Conservation (phyloP, 2,797 vertebrate species). For the Rousettus madagascariensis region DNA sequence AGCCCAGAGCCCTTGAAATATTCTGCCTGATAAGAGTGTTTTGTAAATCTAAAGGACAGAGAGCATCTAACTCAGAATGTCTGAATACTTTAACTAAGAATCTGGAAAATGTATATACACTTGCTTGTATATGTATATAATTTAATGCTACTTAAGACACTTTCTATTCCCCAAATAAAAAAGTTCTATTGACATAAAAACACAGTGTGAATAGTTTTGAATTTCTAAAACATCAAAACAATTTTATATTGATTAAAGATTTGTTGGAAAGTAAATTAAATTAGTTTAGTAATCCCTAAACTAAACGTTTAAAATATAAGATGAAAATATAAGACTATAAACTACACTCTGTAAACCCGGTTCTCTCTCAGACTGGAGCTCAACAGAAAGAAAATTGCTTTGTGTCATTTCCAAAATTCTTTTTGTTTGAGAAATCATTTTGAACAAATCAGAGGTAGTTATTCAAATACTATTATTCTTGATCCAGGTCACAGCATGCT, state of each 20-base stretch:
- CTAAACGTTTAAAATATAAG: not conserved
- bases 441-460: conserved; percentile 38
- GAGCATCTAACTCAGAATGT: not conserved
- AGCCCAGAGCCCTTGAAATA: not conserved
- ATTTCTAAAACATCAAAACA: conserved; percentile 21
- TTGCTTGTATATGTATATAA: not conserved
- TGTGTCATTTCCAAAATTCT: not conserved
- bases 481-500: not conserved
- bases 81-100: not conserved
- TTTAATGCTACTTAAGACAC: not conserved
- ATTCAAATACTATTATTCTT: conserved; percentile 31
- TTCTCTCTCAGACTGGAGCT: not conserved
- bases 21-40: not conserved
- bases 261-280: conserved; percentile 17
- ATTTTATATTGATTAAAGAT: conserved; percentile 4
- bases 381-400: conserved; percentile 48
- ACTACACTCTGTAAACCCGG: not conserved
- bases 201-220: not conserved
- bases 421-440: conserved; percentile 39
- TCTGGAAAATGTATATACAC: not conserved
- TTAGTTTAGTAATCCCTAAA: not conserved
- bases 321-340: not conserved
- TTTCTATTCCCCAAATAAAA: not conserved
- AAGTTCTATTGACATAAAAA: not conserved
- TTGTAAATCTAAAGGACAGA: not conserved